A percentile compares a stretch with the other conserved stretches of the same genome.
Evolutionary conservation across 2,888 invertebrate species (phyloP).

Genomic region (Drosophila multiciliata): DNA sequence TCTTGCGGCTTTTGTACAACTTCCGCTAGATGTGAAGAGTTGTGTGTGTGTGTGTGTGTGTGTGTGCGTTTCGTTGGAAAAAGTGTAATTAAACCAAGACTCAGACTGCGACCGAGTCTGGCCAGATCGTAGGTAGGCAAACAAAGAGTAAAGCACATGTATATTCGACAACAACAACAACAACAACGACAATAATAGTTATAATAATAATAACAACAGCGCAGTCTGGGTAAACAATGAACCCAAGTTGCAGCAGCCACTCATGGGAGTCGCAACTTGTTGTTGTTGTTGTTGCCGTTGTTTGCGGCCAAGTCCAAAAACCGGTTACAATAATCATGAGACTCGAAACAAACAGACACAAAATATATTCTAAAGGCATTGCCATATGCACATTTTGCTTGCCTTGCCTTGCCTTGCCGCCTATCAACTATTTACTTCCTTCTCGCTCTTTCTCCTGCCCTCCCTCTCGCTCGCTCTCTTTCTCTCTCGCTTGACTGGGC

Average conservation of each 20-base stretch:
- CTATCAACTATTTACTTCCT: conserved; percentile 39
- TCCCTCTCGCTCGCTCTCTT: conserved; percentile 9
- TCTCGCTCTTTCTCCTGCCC: conserved; percentile 5
- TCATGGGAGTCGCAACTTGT: conserved; percentile 70
- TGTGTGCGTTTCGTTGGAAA: conserved; percentile 54
- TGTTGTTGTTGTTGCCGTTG: conserved; percentile 42
- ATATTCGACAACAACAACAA: conserved; percentile 5
- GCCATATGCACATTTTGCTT: conserved; percentile 38
- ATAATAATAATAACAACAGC: conserved; percentile 32
- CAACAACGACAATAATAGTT: conserved; percentile 13
- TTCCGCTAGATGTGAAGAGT: conserved; percentile 70
- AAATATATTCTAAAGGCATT: conserved; percentile 67
- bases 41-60: neutral
- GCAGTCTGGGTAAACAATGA: conserved; percentile 59
- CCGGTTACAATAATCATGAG: conserved; percentile 73
- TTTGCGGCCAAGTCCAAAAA: conserved; percentile 53
- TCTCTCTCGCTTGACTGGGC: conserved; percentile 45
- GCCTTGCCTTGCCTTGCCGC: conserved; percentile 19
- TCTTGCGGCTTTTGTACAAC: conserved; percentile 76
- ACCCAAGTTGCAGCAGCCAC: conserved; percentile 54
- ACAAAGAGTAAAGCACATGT: conserved; percentile 52
- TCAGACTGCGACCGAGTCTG: conserved; percentile 17
- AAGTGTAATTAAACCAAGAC: conserved; percentile 72
- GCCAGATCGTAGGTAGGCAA: conserved; percentile 41
- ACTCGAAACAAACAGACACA: conserved; percentile 37